phyloP scores from a whole-genome alignment of 2,113 vertebrate genomes.

The Elanus axillaris region DNA sequence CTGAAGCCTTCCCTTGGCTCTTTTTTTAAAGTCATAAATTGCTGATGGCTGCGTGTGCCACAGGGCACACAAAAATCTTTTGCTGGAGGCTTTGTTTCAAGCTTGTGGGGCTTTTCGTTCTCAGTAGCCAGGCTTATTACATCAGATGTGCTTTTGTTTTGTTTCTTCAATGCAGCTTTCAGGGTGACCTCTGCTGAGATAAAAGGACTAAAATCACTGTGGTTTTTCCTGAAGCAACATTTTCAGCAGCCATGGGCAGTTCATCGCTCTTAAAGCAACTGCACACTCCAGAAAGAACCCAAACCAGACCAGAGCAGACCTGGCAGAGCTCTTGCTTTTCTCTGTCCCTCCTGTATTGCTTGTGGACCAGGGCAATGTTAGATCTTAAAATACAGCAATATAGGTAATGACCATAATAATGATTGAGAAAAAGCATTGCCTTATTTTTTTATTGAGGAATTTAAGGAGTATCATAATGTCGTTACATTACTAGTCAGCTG shows the following conservation, averaged over 20 bases:
- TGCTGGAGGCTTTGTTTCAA: constrained; percentile 17
- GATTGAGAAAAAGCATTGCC: background rate
- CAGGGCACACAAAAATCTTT: background rate
- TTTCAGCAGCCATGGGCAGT: background rate
- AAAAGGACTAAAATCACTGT: constrained; percentile 1
- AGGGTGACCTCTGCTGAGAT: constrained; percentile 42
- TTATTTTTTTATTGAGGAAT: background rate
- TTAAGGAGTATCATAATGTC: background rate
- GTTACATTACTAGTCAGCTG: rapidly evolving
- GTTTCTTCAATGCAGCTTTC: background rate
- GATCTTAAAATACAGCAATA: background rate
- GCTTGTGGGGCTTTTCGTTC: background rate
- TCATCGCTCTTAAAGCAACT: background rate
- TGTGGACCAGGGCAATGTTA: background rate
- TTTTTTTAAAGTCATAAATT: background rate
- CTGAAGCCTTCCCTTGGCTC: background rate
- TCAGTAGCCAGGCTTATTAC: background rate
- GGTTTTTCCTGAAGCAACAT: background rate
- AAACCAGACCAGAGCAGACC: background rate
- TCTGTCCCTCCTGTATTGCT: background rate
- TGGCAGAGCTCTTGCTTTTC: background rate
- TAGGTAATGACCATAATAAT: background rate
- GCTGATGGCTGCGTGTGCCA: background rate
- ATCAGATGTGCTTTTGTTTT: constrained; percentile 10
- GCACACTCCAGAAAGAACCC: background rate